phyloP scores from a whole-genome alignment of 2,888 invertebrate genomes.

The Merodon equestris region DNA sequence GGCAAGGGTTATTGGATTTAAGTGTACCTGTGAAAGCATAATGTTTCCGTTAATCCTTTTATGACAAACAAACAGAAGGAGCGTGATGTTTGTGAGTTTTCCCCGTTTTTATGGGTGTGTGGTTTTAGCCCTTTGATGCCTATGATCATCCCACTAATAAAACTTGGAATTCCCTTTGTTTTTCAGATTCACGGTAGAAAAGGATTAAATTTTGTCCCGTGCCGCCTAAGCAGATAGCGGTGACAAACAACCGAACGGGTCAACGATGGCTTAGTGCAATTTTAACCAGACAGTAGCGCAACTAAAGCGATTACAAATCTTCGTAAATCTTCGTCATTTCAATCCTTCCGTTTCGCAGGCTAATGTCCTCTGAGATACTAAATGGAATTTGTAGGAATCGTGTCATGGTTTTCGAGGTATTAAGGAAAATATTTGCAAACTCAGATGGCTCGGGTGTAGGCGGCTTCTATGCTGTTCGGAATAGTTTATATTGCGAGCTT shows the following conservation, averaged over 20 bases:
- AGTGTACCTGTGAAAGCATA: conserved; percentile 70
- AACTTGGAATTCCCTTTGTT: conserved; percentile 67
- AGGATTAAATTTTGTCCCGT: conserved; percentile 43
- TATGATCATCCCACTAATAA: conserved; percentile 77
- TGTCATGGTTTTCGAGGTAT: conserved; percentile 24
- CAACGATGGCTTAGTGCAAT: conserved; percentile 12
- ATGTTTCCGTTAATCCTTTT: conserved; percentile 74
- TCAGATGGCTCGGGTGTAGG: conserved; percentile 11
- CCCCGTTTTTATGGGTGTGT: conserved; percentile 76
- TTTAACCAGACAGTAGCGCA: conserved; percentile 64
- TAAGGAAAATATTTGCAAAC: conserved; percentile 60
- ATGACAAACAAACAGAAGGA: conserved; percentile 75
- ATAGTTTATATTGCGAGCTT: too few relatives aligned
- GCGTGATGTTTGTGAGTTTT: conserved; percentile 67
- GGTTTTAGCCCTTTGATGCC: conserved; percentile 78
- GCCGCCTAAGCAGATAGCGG: background rate
- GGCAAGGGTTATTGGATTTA: conserved; percentile 60
- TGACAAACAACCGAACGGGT: conserved; percentile 36
- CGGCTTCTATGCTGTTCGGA: background rate
- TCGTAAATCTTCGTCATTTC: conserved; percentile 35
- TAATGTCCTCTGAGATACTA: conserved; percentile 4
- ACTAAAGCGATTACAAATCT: conserved; percentile 58
- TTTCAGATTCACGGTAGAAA: conserved; percentile 21
- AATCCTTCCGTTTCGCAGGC: conserved; percentile 50
- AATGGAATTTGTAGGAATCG: conserved; percentile 1